Base-by-base conservation (phyloP, 2,797 vertebrate genomes). In the Uromys caudimaculatus region DNA sequence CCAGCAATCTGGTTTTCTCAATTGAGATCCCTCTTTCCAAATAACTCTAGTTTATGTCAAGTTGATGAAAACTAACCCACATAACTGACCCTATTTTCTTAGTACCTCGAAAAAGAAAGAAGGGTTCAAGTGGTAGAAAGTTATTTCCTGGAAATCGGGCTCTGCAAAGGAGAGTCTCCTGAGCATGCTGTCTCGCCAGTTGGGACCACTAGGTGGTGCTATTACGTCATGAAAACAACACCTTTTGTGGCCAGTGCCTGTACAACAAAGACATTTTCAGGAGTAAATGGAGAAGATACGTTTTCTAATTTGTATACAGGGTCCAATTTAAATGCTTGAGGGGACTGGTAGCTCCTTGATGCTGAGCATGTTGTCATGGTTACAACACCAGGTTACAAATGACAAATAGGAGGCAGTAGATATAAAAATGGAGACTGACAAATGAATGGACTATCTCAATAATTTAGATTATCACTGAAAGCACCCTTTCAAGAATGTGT, bases 191-290 rank as follows among this genome's bases (percentile, higher is more conserved):
- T 35, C 11, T 86, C 8, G 17, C 29, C 91, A 27, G 35, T 54
- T 52, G 47, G 0, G 7, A 94, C 96, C 97, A 95, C 96, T 97
- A 97, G 97, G 79, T 97, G 97, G 93, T 4, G 32, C 54, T 90
- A 62, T 90, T 90, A 89, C 54, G 71, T 81, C 60, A 82, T 50
- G 60, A 89, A 95, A 97, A 85, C 2, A 47, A 89, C 23, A 47
- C 6, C 19, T 27, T 93, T 52, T 78, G 90, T 32, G 16, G 14
- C 38, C 32, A 21, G 4, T 47, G 19, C 73, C 58, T 81, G 29
- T 23, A 56, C 87, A 54, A 21, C 38, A 82, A 38, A 92, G 77
- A 78, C 27, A 56, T 13, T 60, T 75, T 54, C 75, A 81, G 64
- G 54, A 85, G 71, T 77, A 89, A 93, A 91, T 54, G 76, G 41